Base-by-base conservation (phyloP, 2,888 invertebrate species). In the Polyommatus icarus region DNA sequence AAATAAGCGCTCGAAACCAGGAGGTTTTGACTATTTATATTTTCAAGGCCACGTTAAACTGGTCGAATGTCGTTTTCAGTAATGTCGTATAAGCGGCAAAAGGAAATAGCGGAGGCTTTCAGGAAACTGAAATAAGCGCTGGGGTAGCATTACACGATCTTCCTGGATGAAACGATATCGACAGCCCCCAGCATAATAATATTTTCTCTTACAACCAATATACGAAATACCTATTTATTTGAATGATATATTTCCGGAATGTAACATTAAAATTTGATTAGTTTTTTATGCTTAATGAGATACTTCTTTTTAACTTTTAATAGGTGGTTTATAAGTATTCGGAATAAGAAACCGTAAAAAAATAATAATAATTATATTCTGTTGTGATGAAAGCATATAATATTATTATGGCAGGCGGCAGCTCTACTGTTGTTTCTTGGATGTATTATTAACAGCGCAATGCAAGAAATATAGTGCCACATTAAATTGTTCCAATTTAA, bases 51-150 rank as follows among this genome's bases (percentile, higher is more conserved):
- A 61, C 24, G 61, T 61, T 24, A 61, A 61, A 61, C 61, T 59
- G 59, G 59, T 61, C 24, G 24, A 61, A 24, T 67, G 29, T 32
- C 67, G 18, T 18, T 29, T 12, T 10, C 29, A 67, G 15, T n/a
- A 72, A 40, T 71, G 36, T 8, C 40, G 40, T 72, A 71, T n/a
- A 36, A 40, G n/a, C n/a, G n/a, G 29, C 71, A 10, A 72, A 8
- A 72, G 72, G 72, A 72, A 72, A 72, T 72, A 72, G 72, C 36
- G 10, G 10, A 20, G 40, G 72, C 18, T 72, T 40, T 72, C 72
- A 72, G 72, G 72, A 72, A 72, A 20, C 40, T 18, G 36, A 40
- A 72, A 40, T 72, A 72, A 71, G 71, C 72, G 72, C 36, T 6
- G 40, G n/a, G 36, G 72, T 18, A n/a, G 36, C 72, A 72, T 72